These are phyloP conservation scores for Andrena camellia DNA, from an alignment of 2,888 invertebrate species.

Conservation along the genomic window DNA sequence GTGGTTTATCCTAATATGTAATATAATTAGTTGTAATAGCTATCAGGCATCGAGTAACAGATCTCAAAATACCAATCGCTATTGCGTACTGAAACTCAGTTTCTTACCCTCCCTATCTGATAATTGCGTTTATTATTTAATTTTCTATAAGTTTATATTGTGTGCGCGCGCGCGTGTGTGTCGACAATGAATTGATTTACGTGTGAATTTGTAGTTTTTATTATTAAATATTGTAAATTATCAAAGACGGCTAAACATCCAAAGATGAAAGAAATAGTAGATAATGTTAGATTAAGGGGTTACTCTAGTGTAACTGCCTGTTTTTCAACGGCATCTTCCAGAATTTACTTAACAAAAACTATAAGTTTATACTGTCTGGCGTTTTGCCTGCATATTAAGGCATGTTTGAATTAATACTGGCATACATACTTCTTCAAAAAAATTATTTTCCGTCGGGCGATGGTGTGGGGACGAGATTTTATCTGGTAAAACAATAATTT, in stretches of 20 bases:
- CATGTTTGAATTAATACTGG: no score
- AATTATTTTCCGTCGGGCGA: no score
- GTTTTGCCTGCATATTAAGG: no score
- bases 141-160: background rate
- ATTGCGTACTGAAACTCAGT: background rate
- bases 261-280: conserved; percentile 66
- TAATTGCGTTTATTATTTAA: background rate
- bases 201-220: conserved; percentile 21
- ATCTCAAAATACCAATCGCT: background rate
- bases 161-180: background rate
- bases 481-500: no score
- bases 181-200: background rate
- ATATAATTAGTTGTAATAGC: background rate
- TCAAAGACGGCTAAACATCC: conserved; percentile 74
- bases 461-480: no score
- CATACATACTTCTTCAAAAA: no score
- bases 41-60: background rate
- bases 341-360: no score
- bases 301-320: no score
- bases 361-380: no score
- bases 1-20: background rate
- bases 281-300: background rate
- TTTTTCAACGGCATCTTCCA: no score
- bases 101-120: background rate
- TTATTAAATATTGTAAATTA: background rate